Percentiles rank a stretch among this genome's conserved stretches.
phyloP scores from a whole-genome alignment of 2,888 invertebrate species.

The Drosophila anceps region DNA sequence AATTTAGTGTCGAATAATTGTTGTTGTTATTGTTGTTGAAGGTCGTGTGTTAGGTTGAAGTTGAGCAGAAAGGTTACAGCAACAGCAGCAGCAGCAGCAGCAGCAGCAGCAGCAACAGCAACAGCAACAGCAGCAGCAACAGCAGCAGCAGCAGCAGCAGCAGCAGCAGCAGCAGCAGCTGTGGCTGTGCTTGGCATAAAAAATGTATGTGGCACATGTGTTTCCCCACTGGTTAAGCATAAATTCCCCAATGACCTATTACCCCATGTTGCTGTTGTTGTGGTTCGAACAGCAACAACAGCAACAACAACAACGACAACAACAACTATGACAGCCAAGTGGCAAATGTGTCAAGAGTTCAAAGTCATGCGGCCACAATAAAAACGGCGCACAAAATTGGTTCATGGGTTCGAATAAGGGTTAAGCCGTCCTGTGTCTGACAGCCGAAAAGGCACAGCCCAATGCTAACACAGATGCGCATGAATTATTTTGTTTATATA shows the following conservation, averaged over 20 bases:
- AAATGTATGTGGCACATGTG: slow-evolving; percentile 49
- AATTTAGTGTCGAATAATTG: slow-evolving; percentile 19
- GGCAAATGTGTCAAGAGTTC: slow-evolving; percentile 78
- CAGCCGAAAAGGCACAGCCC: slow-evolving; percentile 37
- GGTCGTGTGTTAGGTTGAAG: slow-evolving; percentile 19
- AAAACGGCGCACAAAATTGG: slow-evolving; percentile 34
- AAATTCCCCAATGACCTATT: slow-evolving; percentile 69
- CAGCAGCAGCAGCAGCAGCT: neutral
- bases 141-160: neutral
- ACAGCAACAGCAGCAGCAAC: neutral
- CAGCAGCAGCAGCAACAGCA: neutral
- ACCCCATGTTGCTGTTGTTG: slow-evolving; percentile 31
- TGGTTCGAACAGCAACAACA: too few species aligned
- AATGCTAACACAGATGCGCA: slow-evolving; percentile 66
- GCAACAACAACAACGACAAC: slow-evolving; percentile 46
- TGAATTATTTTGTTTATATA: slow-evolving; percentile 58
- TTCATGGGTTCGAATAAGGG: slow-evolving; percentile 48
- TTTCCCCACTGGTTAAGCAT: slow-evolving; percentile 36
- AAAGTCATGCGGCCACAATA: slow-evolving; percentile 64
- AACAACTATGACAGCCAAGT: slow-evolving; percentile 63
- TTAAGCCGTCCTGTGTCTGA: slow-evolving; percentile 44
- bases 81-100: neutral
- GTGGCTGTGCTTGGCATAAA: slow-evolving; percentile 20
- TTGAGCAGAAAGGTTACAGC: slow-evolving; percentile 6
- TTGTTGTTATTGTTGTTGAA: slow-evolving; percentile 15